Evolutionary conservation across 1,140 invertebrate genomes (phyloP).

Genomic region (Paracyclopina nana): DNA sequence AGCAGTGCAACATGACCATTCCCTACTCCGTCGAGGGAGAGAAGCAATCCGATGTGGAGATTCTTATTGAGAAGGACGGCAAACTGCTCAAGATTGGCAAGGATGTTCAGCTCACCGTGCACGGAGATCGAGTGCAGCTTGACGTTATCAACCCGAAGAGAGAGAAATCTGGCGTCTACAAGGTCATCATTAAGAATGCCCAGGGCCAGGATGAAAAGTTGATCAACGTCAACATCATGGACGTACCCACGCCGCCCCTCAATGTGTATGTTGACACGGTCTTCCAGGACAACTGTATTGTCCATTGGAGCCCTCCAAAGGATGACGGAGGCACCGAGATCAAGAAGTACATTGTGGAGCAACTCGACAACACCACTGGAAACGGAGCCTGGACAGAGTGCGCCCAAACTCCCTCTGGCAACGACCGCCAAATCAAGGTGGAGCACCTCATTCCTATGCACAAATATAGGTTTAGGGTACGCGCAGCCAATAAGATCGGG

Average conservation of each 20-base stretch:
- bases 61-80: constrained; percentile 15
- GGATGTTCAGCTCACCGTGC: constrained; percentile 16
- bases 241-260: constrained; percentile 61
- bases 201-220: constrained; percentile 5
- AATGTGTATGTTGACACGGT: constrained; percentile 78
- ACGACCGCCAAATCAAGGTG: constrained; percentile 22
- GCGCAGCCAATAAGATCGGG: constrained; percentile 94
- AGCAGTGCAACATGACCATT: constrained; percentile 17
- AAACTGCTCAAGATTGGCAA: constrained; percentile 16
- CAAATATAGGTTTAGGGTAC: constrained; percentile 94
- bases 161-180: constrained; percentile 15
- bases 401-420: constrained; percentile 20
- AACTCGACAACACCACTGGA: constrained; percentile 67
- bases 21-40: constrained; percentile 16
- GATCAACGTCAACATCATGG: constrained; percentile 27
- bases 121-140: constrained; percentile 15
- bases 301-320: constrained; percentile 71
- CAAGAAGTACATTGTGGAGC: constrained; percentile 78
- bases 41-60: constrained; percentile 16
- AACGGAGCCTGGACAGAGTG: constrained; percentile 27
- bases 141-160: constrained; percentile 16
- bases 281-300: constrained; percentile 71
- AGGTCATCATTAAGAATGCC: constrained; percentile 16
- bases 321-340: constrained; percentile 85
- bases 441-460: constrained; percentile 87